Conservation (phyloP, 2,888 invertebrate genomes). For the Rhimphoctona megacephalus region DNA sequence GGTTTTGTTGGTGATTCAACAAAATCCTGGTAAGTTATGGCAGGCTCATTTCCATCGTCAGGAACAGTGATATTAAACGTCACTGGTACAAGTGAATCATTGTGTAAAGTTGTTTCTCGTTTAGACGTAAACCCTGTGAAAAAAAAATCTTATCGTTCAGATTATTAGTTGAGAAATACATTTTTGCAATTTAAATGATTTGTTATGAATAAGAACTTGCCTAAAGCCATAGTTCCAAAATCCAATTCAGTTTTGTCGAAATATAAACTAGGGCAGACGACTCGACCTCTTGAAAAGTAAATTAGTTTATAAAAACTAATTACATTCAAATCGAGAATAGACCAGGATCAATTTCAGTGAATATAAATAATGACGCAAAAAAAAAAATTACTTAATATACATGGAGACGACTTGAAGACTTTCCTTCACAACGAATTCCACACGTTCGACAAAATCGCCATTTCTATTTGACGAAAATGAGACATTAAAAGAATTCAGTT, state of each 20-base stretch:
- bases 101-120: slow-evolving; percentile 85
- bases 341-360: neutral
- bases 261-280: slow-evolving; percentile 87
- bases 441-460: slow-evolving; percentile 88
- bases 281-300: slow-evolving; percentile 86
- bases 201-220: slow-evolving; percentile 80
- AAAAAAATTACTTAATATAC: slow-evolving; percentile 86
- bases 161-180: neutral
- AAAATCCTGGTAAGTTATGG: slow-evolving; percentile 85
- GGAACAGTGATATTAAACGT: slow-evolving; percentile 85
- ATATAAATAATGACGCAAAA: slow-evolving; percentile 13
- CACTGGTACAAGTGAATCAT: slow-evolving; percentile 87
- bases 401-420: slow-evolving; percentile 86
- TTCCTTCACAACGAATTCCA: slow-evolving; percentile 87
- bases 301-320: neutral
- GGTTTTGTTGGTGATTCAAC: slow-evolving; percentile 84
- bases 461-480: slow-evolving; percentile 87
- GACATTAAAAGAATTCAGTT: slow-evolving; percentile 86
- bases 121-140: slow-evolving; percentile 85
- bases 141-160: slow-evolving; percentile 33
- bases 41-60: slow-evolving; percentile 87
- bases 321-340: neutral
- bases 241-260: slow-evolving; percentile 86
- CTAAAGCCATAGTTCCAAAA: slow-evolving; percentile 87
- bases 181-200: neutral